Percentiles rank a stretch among this genome's conserved stretches.
Conservation (phyloP, 2,797 vertebrate genomes). For the Melopsittacus undulatus region DNA sequence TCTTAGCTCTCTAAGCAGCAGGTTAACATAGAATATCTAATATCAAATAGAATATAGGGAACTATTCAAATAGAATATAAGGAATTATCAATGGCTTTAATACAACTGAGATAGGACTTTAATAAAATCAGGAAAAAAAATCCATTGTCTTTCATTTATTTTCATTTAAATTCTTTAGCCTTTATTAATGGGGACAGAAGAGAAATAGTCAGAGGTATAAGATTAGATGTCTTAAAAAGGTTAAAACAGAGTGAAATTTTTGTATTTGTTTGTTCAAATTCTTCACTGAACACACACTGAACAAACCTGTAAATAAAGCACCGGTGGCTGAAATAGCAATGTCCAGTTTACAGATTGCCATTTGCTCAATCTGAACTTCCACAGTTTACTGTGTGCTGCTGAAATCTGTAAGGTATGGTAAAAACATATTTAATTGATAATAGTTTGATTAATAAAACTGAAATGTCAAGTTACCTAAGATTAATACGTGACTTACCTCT, state of each 20-base stretch:
- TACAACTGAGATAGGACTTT: not conserved
- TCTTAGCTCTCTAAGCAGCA: not conserved
- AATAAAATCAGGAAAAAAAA: not conserved
- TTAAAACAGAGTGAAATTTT: not conserved
- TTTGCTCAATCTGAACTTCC: not conserved
- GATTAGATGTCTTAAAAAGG: not conserved
- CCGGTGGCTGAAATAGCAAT: not conserved
- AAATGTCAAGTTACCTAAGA: conserved; percentile 59
- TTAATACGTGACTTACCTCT: conserved; percentile 53
- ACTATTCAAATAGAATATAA: not conserved
- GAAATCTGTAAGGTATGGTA: not conserved
- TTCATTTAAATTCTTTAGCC: not conserved
- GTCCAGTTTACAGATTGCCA: not conserved
- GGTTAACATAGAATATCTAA: not conserved
- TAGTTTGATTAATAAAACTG: conserved; percentile 49
- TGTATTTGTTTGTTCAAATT: not conserved
- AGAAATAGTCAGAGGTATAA: not conserved
- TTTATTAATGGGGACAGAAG: not conserved
- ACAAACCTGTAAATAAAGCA: not conserved
- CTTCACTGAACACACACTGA: not conserved
- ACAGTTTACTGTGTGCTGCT: not conserved
- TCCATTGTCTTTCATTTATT: not conserved
- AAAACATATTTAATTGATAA: conserved; percentile 57
- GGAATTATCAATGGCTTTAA: not conserved
- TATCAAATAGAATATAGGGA: not conserved